Evolutionary conservation across 1,140 invertebrate genomes (phyloP).

Genomic region (Brachystomella parvula): DNA sequence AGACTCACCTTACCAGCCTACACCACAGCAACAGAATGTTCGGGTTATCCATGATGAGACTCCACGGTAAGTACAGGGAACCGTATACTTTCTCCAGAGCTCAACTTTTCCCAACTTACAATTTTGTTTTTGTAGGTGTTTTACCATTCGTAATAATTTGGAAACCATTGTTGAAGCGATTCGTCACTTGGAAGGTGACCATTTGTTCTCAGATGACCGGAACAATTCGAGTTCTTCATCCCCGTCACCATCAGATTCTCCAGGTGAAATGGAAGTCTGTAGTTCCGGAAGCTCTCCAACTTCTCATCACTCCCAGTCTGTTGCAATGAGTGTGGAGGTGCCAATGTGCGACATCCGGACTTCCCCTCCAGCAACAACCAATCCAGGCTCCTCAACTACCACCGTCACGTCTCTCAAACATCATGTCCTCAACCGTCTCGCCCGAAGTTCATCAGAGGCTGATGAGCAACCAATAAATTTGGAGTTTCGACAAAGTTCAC

Average conservation of each 20-base stretch:
- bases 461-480: conserved; percentile 37
- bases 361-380: background rate
- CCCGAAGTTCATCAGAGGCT: conserved; percentile 19
- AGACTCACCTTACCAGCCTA: conserved; percentile 1
- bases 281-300: conserved; percentile 27
- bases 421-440: conserved; percentile 32
- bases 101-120: background rate
- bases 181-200: conserved; percentile 88
- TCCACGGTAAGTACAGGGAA: conserved; percentile 18
- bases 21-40: conserved; percentile 12
- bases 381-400: conserved; percentile 23
- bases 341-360: background rate
- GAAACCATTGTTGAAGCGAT: conserved; percentile 98
- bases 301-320: background rate
- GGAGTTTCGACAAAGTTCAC: conserved; percentile 32
- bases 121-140: conserved; percentile 24
- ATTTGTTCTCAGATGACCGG: conserved; percentile 67
- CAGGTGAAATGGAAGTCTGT: conserved; percentile 32
- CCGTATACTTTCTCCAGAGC: background rate
- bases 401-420: conserved; percentile 36
- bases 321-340: conserved; percentile 7
- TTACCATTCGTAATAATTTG: conserved; percentile 81
- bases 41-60: conserved; percentile 23
- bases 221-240: conserved; percentile 17
- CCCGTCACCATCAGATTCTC: conserved; percentile 22